These are phyloP conservation scores for Sphaeridia pumilis DNA, from an alignment of 2,888 invertebrate genomes.

Conservation along the genomic window DNA sequence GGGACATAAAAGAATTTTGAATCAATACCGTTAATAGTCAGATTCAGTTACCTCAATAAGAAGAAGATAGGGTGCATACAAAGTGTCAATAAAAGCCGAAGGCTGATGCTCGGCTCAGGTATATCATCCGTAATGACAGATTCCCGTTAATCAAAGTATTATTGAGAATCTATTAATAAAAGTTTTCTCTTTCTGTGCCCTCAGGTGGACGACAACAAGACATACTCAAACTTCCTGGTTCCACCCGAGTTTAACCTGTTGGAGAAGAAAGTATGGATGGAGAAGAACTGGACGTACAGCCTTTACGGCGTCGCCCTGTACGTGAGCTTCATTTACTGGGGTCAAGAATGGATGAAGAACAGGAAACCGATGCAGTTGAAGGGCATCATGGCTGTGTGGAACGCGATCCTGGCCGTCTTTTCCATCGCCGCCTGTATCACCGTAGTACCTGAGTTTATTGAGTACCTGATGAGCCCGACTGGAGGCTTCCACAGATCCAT, in stretches of 20 bases:
- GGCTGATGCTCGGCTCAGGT: too few relatives aligned
- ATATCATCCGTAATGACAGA: too few relatives aligned
- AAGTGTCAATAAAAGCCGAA: too few relatives aligned
- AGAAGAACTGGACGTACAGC: constrained; percentile 86
- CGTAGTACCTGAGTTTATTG: constrained; percentile 73
- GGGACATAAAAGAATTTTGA: too few relatives aligned
- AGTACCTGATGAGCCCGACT: constrained; percentile 62
- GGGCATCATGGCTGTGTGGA: constrained; percentile 81
- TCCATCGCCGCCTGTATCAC: constrained; percentile 88
- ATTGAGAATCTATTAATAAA: too few relatives aligned
- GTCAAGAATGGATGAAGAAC: constrained; percentile 86
- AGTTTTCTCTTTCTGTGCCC: not conserved
- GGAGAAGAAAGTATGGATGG: constrained; percentile 86
- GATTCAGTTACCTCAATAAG: too few relatives aligned
- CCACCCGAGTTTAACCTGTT: constrained; percentile 67
- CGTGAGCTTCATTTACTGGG: constrained; percentile 85
- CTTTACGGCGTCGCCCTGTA: constrained; percentile 82
- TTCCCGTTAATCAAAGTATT: too few relatives aligned
- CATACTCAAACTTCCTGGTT: constrained; percentile 12
- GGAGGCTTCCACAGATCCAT: constrained; percentile 90
- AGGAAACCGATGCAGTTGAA: constrained; percentile 81
- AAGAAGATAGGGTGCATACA: too few relatives aligned
- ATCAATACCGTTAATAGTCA: too few relatives aligned
- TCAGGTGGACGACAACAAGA: constrained; percentile 16
- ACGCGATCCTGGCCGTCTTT: constrained; percentile 79